Evolutionary conservation across 2,113 vertebrate species (phyloP), one percentile per base, ranked within the genome.

Genomic region (Mesitornis unicolor): DNA sequence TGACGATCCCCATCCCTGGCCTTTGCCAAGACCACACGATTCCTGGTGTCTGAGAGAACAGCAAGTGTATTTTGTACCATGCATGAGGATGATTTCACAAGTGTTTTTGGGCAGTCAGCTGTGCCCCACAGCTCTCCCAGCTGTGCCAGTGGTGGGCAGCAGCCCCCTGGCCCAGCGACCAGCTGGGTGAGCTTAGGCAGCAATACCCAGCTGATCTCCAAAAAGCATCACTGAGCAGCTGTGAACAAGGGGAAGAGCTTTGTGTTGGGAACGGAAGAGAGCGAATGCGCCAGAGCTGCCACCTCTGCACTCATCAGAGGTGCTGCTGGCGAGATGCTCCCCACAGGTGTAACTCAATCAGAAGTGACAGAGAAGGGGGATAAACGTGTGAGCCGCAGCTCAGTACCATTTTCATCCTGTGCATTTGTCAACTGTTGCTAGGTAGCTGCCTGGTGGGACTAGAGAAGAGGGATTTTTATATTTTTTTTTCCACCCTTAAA

Each of bases 71-170:
- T 87, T 81, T 56, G 42, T 42, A n/a, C 43, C 47, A 45, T 69
- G 29, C 1, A 0, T 17, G 47, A 71, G 48, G 57, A 50, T 7
- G 20, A 63, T 50, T 82, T 79, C 61, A 63, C 0, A 0, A 35
- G 57, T n/a, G 33, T 2, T 82, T 91, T 82, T n/a, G 85, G 90
- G 75, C 65, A 60, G 31, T 7, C 59, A 87, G 88, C 64, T 3
- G 2, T 93, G 77, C 60, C 77, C n/a, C 0, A 0, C 1, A 15
- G 68, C 81, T 90, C 79, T 43, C 47, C 47, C 79, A 71, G 90
- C 80, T 74, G 64, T 89, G 81, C 77, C 57, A 87, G 77, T 6
- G 57, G 77, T 84, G 69, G 68, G 53, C 77, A 63, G 77, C 73
- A 73, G 71, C 78, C 43, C 33, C 48, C 57, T 54, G 48, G 31